phyloP scores from a whole-genome alignment of 2,113 vertebrate genomes.

The Seriola rivoliana region DNA sequence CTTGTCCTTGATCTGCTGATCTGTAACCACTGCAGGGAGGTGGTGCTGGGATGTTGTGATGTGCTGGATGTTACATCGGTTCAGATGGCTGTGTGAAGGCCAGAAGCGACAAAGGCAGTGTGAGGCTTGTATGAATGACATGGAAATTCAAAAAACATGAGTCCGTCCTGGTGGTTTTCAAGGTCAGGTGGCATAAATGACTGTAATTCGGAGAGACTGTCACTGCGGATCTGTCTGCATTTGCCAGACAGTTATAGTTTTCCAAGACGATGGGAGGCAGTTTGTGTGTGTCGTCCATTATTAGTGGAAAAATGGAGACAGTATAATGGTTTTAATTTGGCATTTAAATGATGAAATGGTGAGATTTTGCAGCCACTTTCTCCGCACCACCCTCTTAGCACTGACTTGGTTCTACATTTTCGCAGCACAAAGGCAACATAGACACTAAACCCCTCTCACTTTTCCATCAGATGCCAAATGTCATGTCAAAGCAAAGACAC shows the following conservation, averaged over 20 bases:
- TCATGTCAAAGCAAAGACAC: conserved; percentile 82
- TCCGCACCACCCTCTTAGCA: conserved; percentile 23
- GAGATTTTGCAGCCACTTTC: conserved; percentile 38
- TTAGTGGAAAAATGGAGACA: neutral
- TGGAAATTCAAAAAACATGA: conserved; percentile 22
- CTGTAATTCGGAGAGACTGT: conserved; percentile 45
- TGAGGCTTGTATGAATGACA: conserved; percentile 43
- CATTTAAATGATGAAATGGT: conserved; percentile 39
- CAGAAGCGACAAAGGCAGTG: conserved; percentile 32
- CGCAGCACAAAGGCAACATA: conserved; percentile 31
- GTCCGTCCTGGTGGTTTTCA: conserved; percentile 43
- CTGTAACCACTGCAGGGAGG: conserved; percentile 19
- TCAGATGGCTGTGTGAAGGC: conserved; percentile 48
- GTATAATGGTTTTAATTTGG: conserved; percentile 29
- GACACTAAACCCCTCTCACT: conserved; percentile 16
- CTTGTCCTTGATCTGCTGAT: conserved; percentile 47
- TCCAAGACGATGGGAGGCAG: neutral
- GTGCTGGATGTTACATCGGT: conserved; percentile 42
- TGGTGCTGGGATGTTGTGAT: conserved; percentile 26
- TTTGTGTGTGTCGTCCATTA: neutral
- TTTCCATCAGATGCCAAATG: conserved; percentile 77
- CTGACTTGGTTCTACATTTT: conserved; percentile 30
- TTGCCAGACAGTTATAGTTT: conserved; percentile 14
- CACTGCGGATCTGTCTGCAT: conserved; percentile 36
- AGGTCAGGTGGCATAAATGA: conserved; percentile 57